Percentiles rank a stretch among this genome's conserved stretches.
Conservation (phyloP, 2,113 vertebrate genomes). For the Heterochromis multidens region DNA sequence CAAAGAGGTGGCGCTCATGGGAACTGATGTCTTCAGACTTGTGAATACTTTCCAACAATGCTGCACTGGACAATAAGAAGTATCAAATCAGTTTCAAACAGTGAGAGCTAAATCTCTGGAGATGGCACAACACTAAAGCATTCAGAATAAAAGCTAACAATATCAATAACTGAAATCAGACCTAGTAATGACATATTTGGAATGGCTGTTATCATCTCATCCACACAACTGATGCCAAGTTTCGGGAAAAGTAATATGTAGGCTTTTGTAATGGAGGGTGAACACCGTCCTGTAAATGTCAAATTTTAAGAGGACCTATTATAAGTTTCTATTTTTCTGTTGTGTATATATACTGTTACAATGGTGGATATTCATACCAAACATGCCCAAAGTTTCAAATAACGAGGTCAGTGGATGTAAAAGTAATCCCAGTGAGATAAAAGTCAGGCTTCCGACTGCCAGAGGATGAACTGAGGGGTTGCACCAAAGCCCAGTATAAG, state of each 20-base stretch:
- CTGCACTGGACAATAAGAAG: not conserved
- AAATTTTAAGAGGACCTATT: not conserved
- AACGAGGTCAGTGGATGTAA: not conserved
- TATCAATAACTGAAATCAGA: constrained; percentile 8
- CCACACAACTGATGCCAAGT: not conserved
- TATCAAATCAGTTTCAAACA: not conserved
- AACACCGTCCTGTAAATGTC: not conserved
- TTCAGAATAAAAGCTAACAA: not conserved
- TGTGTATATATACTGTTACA: not conserved
- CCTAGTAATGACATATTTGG: not conserved
- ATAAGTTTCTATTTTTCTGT: not conserved
- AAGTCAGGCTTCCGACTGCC: not conserved
- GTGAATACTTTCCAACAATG: constrained; percentile 2
- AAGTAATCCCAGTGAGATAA: not conserved
- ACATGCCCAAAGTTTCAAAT: not conserved
- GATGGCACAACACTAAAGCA: not conserved
- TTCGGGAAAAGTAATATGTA: not conserved
- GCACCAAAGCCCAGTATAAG: not conserved
- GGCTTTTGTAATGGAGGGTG: not conserved
- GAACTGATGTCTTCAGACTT: not conserved
- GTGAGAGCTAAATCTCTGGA: not conserved
- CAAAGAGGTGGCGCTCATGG: not conserved
- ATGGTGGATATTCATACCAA: not conserved
- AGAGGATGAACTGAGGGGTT: not conserved
- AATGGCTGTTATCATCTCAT: not conserved